Conservation (phyloP, 2,113 vertebrate species). For the Bettongia penicillata region DNA sequence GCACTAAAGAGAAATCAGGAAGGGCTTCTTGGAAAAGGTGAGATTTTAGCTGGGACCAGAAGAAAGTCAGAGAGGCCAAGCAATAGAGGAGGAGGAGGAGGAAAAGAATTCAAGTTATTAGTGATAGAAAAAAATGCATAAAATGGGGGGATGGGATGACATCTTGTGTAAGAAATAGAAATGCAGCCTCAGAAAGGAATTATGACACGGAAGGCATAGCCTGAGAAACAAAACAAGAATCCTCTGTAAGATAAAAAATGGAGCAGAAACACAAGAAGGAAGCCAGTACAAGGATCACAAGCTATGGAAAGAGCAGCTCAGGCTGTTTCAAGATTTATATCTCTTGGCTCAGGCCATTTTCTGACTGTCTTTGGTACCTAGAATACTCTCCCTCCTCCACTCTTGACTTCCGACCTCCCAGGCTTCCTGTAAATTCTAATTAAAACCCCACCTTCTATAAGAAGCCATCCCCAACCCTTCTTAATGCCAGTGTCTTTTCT, state of each 20-base stretch:
- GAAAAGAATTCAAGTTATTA: neutral
- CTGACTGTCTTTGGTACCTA: neutral
- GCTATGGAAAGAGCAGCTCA: neutral
- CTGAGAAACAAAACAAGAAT: neutral
- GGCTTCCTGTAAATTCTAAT: neutral
- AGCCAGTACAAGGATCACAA: neutral
- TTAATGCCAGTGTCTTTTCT: neutral
- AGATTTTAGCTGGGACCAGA: neutral
- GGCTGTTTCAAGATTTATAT: neutral
- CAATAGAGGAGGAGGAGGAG: neutral
- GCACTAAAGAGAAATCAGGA: neutral
- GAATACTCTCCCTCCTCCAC: neutral
- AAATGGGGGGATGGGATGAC: too few species aligned
- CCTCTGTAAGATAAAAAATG: neutral
- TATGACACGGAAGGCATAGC: neutral
- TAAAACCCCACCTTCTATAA: neutral
- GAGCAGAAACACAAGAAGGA: neutral
- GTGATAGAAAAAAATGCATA: neutral
- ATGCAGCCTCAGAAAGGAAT: neutral
- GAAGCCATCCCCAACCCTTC: neutral
- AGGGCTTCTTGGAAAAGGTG: neutral
- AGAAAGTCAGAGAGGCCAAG: neutral
- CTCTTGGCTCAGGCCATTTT: neutral
- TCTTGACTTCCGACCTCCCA: neutral
- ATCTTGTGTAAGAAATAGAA: neutral